These are phyloP conservation scores for Sebastes hubbsi DNA, from an alignment of 2,797 vertebrate genomes.

Conservation along the genomic window DNA sequence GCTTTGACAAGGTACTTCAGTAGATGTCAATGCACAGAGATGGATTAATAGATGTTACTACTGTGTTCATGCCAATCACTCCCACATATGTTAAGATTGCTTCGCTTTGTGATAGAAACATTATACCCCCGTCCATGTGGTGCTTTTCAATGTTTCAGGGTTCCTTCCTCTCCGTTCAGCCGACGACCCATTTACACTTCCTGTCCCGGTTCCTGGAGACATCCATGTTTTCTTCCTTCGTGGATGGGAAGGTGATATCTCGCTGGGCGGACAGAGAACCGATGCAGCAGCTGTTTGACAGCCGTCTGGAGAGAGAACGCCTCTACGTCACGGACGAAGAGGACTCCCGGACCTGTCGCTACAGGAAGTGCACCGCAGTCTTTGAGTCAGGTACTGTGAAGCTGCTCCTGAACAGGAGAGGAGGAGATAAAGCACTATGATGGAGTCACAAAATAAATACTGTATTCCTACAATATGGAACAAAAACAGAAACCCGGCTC, in stretches of 20 bases:
- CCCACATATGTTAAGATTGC: neutral
- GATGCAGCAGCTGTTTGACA: conserved; percentile 93
- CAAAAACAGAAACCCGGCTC: neutral
- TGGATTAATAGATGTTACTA: neutral
- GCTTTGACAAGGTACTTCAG: conserved; percentile 93
- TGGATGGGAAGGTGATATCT: conserved; percentile 97
- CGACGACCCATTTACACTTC: conserved; percentile 91
- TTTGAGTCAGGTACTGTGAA: conserved; percentile 90
- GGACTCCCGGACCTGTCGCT: conserved; percentile 84
- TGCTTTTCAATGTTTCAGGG: conserved; percentile 80
- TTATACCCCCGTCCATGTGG: neutral
- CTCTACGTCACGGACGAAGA: conserved; percentile 89
- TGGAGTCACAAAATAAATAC: neutral
- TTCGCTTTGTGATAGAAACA: neutral
- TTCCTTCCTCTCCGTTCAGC: conserved; percentile 96
- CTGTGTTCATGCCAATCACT: neutral
- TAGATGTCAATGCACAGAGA: conserved; percentile 19
- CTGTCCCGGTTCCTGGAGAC: conserved; percentile 98
- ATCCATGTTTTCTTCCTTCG: conserved; percentile 98
- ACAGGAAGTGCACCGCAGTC: conserved; percentile 90
- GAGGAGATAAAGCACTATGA: neutral
- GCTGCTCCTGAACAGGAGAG: neutral
- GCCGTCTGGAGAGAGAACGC: conserved; percentile 90
- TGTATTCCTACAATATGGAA: neutral
- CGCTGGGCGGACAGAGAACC: conserved; percentile 96